These are phyloP conservation scores for Tetrao urogallus DNA, from an alignment of 2,113 vertebrate species.

Conservation along the genomic window DNA sequence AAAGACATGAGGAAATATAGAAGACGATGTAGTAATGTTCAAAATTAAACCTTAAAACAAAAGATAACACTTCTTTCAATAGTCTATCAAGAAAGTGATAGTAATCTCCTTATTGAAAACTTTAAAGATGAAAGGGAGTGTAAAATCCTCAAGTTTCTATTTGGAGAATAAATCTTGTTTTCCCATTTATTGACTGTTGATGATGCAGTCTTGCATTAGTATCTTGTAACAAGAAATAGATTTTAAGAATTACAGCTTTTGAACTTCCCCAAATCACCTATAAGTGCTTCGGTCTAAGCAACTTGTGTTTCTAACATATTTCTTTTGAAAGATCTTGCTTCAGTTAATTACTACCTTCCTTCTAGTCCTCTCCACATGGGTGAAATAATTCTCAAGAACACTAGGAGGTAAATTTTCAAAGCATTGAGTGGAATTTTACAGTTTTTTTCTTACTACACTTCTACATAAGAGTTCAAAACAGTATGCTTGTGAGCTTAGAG, in stretches of 20 bases:
- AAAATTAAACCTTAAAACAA: background rate
- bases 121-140: background rate
- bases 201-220: background rate
- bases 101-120: background rate
- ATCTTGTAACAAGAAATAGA: background rate
- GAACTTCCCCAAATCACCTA: background rate
- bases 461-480: background rate
- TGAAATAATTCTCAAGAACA: slow-evolving; percentile 38
- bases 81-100: background rate
- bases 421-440: background rate
- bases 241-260: background rate
- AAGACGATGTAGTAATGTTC: background rate
- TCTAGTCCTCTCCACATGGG: background rate
- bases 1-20: background rate
- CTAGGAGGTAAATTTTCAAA: slow-evolving; percentile 41
- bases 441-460: background rate
- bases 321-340: background rate
- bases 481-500: background rate
- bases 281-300: background rate
- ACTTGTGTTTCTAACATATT: background rate
- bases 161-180: background rate
- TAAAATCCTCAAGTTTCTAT: background rate
- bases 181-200: background rate
- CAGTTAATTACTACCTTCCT: background rate
- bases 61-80: background rate